These are phyloP conservation scores for Cetonia aurata DNA, from an alignment of 2,888 invertebrate species.

Conservation along the genomic window DNA sequence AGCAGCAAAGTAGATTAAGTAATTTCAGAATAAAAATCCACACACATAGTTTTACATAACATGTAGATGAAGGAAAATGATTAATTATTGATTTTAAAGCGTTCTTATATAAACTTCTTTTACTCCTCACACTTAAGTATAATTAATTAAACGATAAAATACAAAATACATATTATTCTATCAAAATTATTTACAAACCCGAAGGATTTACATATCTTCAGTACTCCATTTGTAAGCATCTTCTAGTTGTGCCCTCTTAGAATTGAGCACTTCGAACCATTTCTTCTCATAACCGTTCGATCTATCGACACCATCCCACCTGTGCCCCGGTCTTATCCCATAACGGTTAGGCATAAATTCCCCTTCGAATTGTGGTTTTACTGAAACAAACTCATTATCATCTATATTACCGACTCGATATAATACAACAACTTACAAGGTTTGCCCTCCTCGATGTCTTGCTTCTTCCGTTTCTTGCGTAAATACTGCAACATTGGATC, in stretches of 20 bases:
- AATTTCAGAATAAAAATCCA: too few relatives aligned
- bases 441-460: conserved; percentile 71
- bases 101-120: too few relatives aligned
- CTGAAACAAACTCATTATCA: conserved; percentile 60
- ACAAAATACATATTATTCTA: too few relatives aligned
- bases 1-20: too few relatives aligned
- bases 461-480: conserved; percentile 75
- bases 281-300: conserved; percentile 96
- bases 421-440: conserved; percentile 55
- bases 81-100: too few relatives aligned
- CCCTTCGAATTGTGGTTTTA: conserved; percentile 83
- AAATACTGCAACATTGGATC: conserved; percentile 97
- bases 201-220: conserved; percentile 83
- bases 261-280: conserved; percentile 84
- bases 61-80: too few relatives aligned
- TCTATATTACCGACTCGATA: not conserved
- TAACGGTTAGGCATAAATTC: conserved; percentile 92
- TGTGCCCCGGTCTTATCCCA: conserved; percentile 90
- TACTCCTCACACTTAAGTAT: too few relatives aligned
- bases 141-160: too few relatives aligned
- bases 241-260: conserved; percentile 80
- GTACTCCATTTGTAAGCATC: conserved; percentile 95
- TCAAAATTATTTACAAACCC: too few relatives aligned
- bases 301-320: conserved; percentile 99
- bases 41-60: too few relatives aligned